Conservation (phyloP, 2,797 vertebrate species). For the Rhynchotus rufescens region DNA sequence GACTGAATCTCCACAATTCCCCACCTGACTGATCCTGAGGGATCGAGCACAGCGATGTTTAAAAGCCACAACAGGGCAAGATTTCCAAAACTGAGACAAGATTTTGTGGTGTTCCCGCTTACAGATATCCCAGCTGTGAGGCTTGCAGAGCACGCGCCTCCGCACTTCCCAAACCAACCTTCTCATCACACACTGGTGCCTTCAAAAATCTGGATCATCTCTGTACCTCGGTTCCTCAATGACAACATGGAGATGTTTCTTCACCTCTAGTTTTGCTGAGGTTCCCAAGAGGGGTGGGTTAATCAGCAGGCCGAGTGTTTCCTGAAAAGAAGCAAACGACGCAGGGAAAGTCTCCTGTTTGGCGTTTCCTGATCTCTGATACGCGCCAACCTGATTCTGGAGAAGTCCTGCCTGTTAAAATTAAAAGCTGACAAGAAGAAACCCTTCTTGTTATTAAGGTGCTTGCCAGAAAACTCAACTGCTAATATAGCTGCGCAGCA, state of each 20-base stretch:
- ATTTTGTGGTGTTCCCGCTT: not conserved
- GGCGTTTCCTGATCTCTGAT: not conserved
- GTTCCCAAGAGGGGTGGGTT: not conserved
- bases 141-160: not conserved
- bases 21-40: not conserved
- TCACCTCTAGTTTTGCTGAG: not conserved
- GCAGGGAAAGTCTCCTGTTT: not conserved
- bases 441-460: not conserved
- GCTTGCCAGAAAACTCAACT: constrained; percentile 36
- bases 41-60: not conserved
- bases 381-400: not conserved
- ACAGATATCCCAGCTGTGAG: not conserved
- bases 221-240: not conserved
- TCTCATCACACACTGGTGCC: fast-evolving
- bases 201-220: not conserved
- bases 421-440: constrained; percentile 33
- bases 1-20: not conserved
- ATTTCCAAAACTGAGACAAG: not conserved
- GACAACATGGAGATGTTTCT: not conserved
- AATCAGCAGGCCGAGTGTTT: not conserved
- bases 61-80: not conserved
- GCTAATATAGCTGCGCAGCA: constrained; percentile 11
- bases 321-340: not conserved
- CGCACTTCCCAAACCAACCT: not conserved
- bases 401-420: not conserved